Base-by-base conservation (phyloP, 1,140 invertebrate species). In the Steinernema khuongi region DNA sequence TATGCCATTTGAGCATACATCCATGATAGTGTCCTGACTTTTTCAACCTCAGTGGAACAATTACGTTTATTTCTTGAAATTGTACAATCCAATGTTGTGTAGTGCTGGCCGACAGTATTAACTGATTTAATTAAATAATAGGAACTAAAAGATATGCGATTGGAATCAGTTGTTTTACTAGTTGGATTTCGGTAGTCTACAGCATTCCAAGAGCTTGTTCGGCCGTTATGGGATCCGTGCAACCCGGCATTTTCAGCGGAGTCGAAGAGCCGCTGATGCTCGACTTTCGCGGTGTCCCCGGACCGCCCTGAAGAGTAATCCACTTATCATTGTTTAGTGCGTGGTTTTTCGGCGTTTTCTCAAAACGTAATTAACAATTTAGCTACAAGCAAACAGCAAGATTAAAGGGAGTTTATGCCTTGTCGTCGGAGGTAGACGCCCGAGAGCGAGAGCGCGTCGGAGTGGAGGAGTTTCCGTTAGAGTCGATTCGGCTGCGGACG, bases 401-500 rank as follows among this genome's bases (percentile, higher is more conserved):
- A n/a, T n/a, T n/a, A n/a, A n/a, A n/a, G n/a, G n/a, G n/a, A n/a
- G n/a, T n/a, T n/a, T n/a, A 26, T 60, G 50, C 50, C 50, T 60
- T 60, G 7, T 60, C 50, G 14, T 60, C 50, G n/a, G n/a, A n/a
- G 50, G 50, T 60, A 22, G 50, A 60, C 11, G 50, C 50, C 7
- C 50, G 11, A 22, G 50, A 60, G 19, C 50, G 50, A 2, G 50
- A 60, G 7, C 50, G 50, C 50, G 50, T 60, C 19, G 50, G 50
- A 17, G 50, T 60, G 22, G 7, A n/a, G 14, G 50, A 60, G 22
- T 22, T 60, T 7, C 50, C 50, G 22, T 14, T 60, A 2, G 50
- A 60, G 11, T 60, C 50, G 50, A 60, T 60, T 22, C 50, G 50
- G 26, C 50, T 60, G 14, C 50, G 50, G 50, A 60, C 50, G 50